A percentile compares a stretch with the other conserved stretches of the same genome.
Evolutionary conservation across 2,888 invertebrate species (phyloP).

Genomic region (Morpho deidamia): DNA sequence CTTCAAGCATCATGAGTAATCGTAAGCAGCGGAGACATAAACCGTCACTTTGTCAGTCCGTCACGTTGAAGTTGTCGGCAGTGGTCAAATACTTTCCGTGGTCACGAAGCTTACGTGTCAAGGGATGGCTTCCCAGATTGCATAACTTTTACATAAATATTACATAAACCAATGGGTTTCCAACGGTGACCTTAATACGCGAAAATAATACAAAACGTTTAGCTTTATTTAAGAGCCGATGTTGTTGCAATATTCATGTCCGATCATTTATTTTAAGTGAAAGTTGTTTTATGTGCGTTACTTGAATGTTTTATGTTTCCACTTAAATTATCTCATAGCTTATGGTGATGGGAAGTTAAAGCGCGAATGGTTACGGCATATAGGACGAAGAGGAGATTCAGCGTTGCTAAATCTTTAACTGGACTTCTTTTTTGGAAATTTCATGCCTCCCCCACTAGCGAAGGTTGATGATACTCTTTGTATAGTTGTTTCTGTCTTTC

Average conservation of each 20-base stretch:
- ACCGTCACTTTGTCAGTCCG: slow-evolving; percentile 34
- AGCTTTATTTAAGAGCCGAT: no score
- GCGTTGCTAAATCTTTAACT: no score
- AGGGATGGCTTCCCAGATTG: slow-evolving; percentile 22
- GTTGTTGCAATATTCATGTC: neutral
- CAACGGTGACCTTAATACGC: neutral
- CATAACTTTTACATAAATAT: slow-evolving; percentile 21
- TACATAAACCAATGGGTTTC: slow-evolving; percentile 15
- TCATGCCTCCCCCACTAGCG: no score
- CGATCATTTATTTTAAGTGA: neutral
- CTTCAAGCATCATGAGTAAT: no score
- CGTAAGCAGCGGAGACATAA: neutral
- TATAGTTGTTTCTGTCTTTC: no score
- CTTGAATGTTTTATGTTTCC: neutral
- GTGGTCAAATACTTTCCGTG: slow-evolving; percentile 49
- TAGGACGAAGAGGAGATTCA: no score
- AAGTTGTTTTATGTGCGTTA: neutral
- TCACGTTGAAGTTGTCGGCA: slow-evolving; percentile 56
- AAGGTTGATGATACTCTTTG: no score
- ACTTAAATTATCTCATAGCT: neutral
- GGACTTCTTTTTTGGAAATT: no score
- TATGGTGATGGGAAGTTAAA: no score
- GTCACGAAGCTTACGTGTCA: slow-evolving; percentile 50
- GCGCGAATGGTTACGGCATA: no score
- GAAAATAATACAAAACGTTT: neutral